Conservation (phyloP, 1,140 invertebrate species). For the Drosophila cardini region DNA sequence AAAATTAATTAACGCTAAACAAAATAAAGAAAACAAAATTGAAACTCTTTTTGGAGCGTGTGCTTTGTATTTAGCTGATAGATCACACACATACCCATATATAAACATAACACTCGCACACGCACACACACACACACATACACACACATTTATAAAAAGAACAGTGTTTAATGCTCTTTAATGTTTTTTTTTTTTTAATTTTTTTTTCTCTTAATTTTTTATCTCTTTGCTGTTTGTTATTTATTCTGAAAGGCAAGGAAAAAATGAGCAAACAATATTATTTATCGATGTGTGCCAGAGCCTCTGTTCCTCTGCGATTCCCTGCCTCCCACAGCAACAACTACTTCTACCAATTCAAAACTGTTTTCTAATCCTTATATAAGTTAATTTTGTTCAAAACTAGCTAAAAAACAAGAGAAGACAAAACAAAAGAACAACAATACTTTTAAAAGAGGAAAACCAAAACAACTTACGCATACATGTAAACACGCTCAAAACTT, state of each 20-base stretch:
- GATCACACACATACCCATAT: constrained; percentile 14
- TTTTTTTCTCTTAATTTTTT: background rate
- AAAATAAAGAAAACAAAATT: constrained; percentile 19
- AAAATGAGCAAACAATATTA: constrained; percentile 47
- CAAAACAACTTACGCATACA: constrained; percentile 40
- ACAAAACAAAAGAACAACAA: constrained; percentile 32
- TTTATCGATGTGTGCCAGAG: constrained; percentile 23
- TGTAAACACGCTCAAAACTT: constrained; percentile 70
- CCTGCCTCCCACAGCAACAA: background rate
- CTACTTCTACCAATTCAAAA: background rate
- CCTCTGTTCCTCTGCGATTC: background rate
- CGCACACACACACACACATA: constrained; percentile 11
- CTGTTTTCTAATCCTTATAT: constrained; percentile 30
- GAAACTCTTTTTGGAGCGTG: constrained; percentile 35
- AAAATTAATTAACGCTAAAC: constrained; percentile 28
- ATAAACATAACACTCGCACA: constrained; percentile 1
- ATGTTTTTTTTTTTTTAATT: constrained; percentile 11
- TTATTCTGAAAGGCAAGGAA: constrained; percentile 22
- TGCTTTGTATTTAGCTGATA: constrained; percentile 43
- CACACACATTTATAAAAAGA: constrained; percentile 11
- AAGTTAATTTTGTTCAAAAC: constrained; percentile 37
- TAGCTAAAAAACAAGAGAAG: constrained; percentile 25
- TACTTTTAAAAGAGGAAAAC: constrained; percentile 36
- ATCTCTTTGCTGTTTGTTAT: constrained; percentile 31
- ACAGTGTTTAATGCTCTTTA: constrained; percentile 12